A percentile compares a stretch with the other conserved stretches of the same genome.
Evolutionary conservation across 2,888 invertebrate species (phyloP).

Genomic region (Macrophya annulata): DNA sequence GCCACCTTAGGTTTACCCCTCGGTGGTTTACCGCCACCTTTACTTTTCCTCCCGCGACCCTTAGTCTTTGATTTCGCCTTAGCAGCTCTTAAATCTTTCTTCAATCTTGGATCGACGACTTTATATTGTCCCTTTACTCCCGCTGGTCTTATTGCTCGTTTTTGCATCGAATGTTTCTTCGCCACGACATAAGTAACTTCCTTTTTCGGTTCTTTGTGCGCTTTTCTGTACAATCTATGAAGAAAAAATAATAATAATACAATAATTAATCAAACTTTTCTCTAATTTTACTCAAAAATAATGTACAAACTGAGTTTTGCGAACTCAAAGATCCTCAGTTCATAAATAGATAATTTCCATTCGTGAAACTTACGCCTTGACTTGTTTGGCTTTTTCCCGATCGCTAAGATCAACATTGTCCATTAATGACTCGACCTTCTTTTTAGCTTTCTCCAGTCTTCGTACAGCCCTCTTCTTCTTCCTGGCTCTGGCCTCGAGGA

Average conservation of each 20-base stretch:
- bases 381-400: slow-evolving; percentile 94
- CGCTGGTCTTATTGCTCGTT: slow-evolving; percentile 88
- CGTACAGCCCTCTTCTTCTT: slow-evolving; percentile 95
- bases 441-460: slow-evolving; percentile 95
- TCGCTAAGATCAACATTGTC: slow-evolving; percentile 95
- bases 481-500: slow-evolving; percentile 98
- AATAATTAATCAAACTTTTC: neutral
- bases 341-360: neutral
- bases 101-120: slow-evolving; percentile 98
- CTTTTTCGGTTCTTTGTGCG: slow-evolving; percentile 91
- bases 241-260: slow-evolving; percentile 58
- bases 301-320: neutral
- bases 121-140: slow-evolving; percentile 96
- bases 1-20: slow-evolving; percentile 65
- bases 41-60: slow-evolving; percentile 72
- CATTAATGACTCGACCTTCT: slow-evolving; percentile 96
- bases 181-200: slow-evolving; percentile 97
- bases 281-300: neutral
- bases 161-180: slow-evolving; percentile 91
- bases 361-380: slow-evolving; percentile 87
- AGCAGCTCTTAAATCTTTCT: slow-evolving; percentile 92
- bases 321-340: neutral
- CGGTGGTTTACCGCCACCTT: slow-evolving; percentile 75
- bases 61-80: slow-evolving; percentile 84
- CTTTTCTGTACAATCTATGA: slow-evolving; percentile 93